Base-by-base conservation (phyloP, 2,888 invertebrate genomes). In the Diarsia brunnea region DNA sequence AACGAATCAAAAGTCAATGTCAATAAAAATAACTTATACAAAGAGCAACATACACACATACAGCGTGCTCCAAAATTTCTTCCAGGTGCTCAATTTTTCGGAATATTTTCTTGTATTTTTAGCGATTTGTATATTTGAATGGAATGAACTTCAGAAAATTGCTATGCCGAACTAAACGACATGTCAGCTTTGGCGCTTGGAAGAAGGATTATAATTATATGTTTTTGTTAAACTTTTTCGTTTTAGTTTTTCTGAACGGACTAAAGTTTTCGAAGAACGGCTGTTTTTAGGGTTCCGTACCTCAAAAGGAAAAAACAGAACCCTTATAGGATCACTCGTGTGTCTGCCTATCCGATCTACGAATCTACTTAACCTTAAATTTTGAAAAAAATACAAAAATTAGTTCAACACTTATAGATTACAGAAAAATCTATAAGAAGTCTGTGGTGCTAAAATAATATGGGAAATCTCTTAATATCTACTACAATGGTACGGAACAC, bases 1-100 rank as follows among this genome's bases (percentile, higher is more conserved):
- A 67, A 75, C 65, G 84, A 82, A 79, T 86, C 78, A 82, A 83
- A 81, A 75, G 75, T 82, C 84, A 88, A 84, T 86, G 82, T 88
- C 87, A 86, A 81, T 78, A 77, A 79, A 77, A 74, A 83, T 76
- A 71, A 86, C 65, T 73, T 78, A 67, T 53, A 80, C 69, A 79
- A 75, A 84, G 75, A 71, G 71, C 73, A 71, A 79, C 78, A 87
- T 85, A 89, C 79, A 70, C 73, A 79, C 78, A 88, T 86, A 89
- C 80, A 84, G 69, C 4, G 0, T 66, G 81, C 60, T 67, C 16
- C 27, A 75, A 75, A 84, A 49, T 58, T 43, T 7, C 14, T 47
- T 53, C 43, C 31, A 58, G 55, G 45, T 79, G 11, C 12, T 21
- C 10, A 4, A 43, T 53, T 71, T 38, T 43, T n/a, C 24, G 24